Evolutionary conservation across 2,888 invertebrate species (phyloP), one percentile per base, ranked within the genome.

Genomic region (Polydrusus cervinus): DNA sequence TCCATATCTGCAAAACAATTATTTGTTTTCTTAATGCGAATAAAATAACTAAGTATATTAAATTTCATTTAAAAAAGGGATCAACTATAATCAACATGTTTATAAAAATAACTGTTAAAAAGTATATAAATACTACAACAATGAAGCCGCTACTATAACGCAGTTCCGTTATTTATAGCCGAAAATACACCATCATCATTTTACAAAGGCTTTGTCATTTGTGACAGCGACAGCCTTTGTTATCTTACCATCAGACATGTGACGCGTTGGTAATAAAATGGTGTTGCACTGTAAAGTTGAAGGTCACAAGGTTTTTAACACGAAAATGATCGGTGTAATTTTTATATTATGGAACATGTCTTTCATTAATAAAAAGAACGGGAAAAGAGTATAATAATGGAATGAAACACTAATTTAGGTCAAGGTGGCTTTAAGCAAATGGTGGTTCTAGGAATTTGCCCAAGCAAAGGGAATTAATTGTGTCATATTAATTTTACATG

Each of bases 151-250:
- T 60, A 60, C 38, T 38, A 60, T 60, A 18, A 18, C 38, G 34
- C 13, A 60, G 25, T 38, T 10, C 38, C 38, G 38, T 60, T 60
- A 38, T 14, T 60, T 60, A 38, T 18, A 60, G 38, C 57, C 38
- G 40, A 60, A 60, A 60, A 60, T 60, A 60, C n/a, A n/a, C 30
- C 34, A 34, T 11, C 34, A 34, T 11, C 38, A 60, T 16, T 38
- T 30, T 38, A 38, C n/a, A 38, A 18, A 60, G 38, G 38, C 57
- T 60, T 60, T 60, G 38, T 60, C 16, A 38, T 60, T 60, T 16
- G 57, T 38, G 57, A 38, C 57, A 60, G 51, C 57, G 57, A 38
- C 57, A 60, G 51, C 57, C 55, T 68, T 68, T 68, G 67, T 68
- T 68, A 57, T 53, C 45, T 57, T 30, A 68, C 67, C 57, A 68